Base-by-base conservation (phyloP, 1,140 invertebrate genomes). In the Cyclargus thomasi region DNA sequence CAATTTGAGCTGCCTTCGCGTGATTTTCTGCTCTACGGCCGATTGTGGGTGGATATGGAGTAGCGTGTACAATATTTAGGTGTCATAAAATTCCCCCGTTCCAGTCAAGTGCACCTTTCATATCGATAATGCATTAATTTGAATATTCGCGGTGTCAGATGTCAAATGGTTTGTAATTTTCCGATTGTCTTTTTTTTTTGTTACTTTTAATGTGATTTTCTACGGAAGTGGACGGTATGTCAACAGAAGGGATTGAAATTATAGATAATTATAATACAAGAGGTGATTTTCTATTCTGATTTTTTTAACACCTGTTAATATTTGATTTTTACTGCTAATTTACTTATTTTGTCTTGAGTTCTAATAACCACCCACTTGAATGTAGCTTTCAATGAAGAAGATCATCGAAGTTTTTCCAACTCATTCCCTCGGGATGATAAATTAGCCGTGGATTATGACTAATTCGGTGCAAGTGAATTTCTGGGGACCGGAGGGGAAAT, bases 111-210 rank as follows among this genome's bases (percentile, higher is more conserved):
- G 84, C 81, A 81, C 84, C 79, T 81, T 80, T 78, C 79, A 69
- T 85, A 89, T 88, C 76, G 85, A 79, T 88, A 88, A 90, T 88
- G 83, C 87, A 83, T 88, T 90, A 90, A 90, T 90, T 90, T 90
- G 83, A 88, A 90, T 88, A 88, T 88, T 88, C 87, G 86, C 86
- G 80, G 87, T 90, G 87, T 90, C 87, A 90, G 80, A 90, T 90
- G 87, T 90, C 87, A 90, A 90, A 88, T 88, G 87, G 83, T 86
- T 85, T 78, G 82, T 90, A 88, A 90, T 90, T 88, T 86, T 79
- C 65, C 81, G 74, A 85, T 80, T 83, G 79, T 85, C 71, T 69
- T 73, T 78, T 69, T 73, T 78, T 81, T 79, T 79, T 78, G 65
- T 73, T 67, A 70, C 79, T 81, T 82, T 77, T 83, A 79, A 81